Evolutionary conservation across 2,888 invertebrate genomes (phyloP), one percentile per base, ranked within the genome.

Genomic region (Hylaea fasciaria): DNA sequence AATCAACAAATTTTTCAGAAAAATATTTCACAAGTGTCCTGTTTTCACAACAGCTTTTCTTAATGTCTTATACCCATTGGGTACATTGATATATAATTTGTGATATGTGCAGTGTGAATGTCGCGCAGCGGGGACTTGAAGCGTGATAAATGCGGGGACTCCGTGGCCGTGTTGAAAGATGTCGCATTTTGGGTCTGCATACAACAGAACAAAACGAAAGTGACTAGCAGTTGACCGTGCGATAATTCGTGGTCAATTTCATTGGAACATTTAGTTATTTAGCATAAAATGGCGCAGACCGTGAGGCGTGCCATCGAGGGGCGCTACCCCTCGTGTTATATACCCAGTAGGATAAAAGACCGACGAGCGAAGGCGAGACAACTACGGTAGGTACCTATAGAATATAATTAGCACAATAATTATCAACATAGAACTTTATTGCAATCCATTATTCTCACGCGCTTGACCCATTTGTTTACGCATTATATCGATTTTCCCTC

Each of bases 261-360:
- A 76, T 78, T 78, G 64, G 70, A 72, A 79, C 74, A 75, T 70
- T 78, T 70, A 66, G 71, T 66, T 70, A 72, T 64, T 62, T 69
- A 71, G 66, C 59, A 65, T 73, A 90, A 83, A 84, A 96, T 96
- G 96, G 95, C 96, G 73, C 95, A 95, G 85, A 96, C 95, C 29
- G 93, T 94, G 66, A 93, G 95, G 82, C 93, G 93, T 72, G 93
- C 95, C 53, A 92, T 96, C 61, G 96, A 95, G 77, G 97, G 97
- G 60, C 93, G 93, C 71, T 94, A 94, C 79, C 97, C 97, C 51
- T 94, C 96, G n/a, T 97, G 97, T 82, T 96, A 96, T 64, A 93
- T 94, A 72, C 92, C 91, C 45, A 93, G 93, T 64, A 94, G 97
- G 68, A 87, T 97, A 52, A 96, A 96, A 72, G 96, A 97, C 72